Evolutionary conservation across 2,888 invertebrate species (phyloP), one percentile per base, ranked within the genome.

Genomic region (Bellardia pandia): DNA sequence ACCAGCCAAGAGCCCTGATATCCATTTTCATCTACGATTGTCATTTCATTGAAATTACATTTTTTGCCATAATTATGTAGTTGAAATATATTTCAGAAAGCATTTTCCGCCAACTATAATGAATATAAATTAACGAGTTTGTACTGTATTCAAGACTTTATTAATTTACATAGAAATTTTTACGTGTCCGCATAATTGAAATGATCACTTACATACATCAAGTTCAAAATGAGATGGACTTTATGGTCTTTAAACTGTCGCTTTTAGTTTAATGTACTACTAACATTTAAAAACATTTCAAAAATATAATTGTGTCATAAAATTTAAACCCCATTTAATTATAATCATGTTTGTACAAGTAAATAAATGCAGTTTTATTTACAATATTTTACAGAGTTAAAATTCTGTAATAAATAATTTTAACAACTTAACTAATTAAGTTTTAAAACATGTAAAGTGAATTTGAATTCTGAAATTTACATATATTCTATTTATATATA

Each of bases 191-290:
- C 33, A 13, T 30, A 75, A 69, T 42, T 51, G 4, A 30, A 33
- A 33, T 62, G 45, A 45, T 23, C 69, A 60, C 30, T 71, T 62
- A 14, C 69, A 69, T 56, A 53, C 68, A 64, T 51, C 56, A 64
- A 71, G 64, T 71, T 80, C 76, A 80, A 66, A 85, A 80, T 85
- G 85, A 72, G 64, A 80, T 75, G 75, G 80, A 80, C 76, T 80
- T 85, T 80, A 85, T 85, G 76, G 85, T 80, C 69, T 85, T 69
- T 85, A 85, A 76, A 71, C 85, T 69, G 80, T 45, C 33, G 60
- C 8, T 33, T 75, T 33, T 80, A 56, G 74, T 85, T 71, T 64
- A 84, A 42, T 77, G 71, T 23, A 71, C 83, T 83, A n/a, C 45
- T 77, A 83, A 83, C 81, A 75, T 68, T 33, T 42, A 9, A 37